Evolutionary conservation across 2,888 invertebrate species (phyloP).

Genomic region (Lochmaea capreae): DNA sequence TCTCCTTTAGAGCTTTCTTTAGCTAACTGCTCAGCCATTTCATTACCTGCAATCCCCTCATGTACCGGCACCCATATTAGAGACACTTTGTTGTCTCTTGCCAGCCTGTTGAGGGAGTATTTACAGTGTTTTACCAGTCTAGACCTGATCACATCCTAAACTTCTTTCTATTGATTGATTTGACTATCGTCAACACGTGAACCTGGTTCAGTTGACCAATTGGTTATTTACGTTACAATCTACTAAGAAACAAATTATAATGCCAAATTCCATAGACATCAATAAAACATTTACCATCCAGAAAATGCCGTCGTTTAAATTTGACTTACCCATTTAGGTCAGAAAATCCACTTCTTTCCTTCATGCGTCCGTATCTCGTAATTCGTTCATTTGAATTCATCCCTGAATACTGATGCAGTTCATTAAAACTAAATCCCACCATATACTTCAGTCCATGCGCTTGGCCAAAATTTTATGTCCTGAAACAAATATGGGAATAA

Average conservation of each 20-base stretch:
- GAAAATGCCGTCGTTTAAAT: slow-evolving; percentile 9
- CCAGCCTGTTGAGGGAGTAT: no score
- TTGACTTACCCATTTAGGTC: slow-evolving; percentile 25
- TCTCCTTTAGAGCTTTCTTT: no score
- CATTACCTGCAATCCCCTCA: no score
- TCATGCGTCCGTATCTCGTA: slow-evolving; percentile 30
- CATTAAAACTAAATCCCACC: slow-evolving; percentile 58
- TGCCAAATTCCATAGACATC: neutral
- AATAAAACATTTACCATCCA: neutral
- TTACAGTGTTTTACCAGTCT: no score
- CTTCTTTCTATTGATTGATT: no score
- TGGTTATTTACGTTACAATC: no score
- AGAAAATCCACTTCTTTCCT: slow-evolving; percentile 17
- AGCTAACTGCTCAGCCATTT: no score
- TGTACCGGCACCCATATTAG: no score
- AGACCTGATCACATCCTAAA: no score
- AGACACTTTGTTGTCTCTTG: no score
- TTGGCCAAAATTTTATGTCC: slow-evolving; percentile 40
- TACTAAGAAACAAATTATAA: neutral
- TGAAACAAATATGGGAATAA: slow-evolving; percentile 62
- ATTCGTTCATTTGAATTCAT: slow-evolving; percentile 58
- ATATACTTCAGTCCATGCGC: slow-evolving; percentile 50
- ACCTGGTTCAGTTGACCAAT: no score
- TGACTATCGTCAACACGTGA: no score
- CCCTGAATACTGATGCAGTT: slow-evolving; percentile 51